These are phyloP conservation scores for Triops longicaudatus DNA, from an alignment of 1,140 invertebrate genomes.

Conservation along the genomic window DNA sequence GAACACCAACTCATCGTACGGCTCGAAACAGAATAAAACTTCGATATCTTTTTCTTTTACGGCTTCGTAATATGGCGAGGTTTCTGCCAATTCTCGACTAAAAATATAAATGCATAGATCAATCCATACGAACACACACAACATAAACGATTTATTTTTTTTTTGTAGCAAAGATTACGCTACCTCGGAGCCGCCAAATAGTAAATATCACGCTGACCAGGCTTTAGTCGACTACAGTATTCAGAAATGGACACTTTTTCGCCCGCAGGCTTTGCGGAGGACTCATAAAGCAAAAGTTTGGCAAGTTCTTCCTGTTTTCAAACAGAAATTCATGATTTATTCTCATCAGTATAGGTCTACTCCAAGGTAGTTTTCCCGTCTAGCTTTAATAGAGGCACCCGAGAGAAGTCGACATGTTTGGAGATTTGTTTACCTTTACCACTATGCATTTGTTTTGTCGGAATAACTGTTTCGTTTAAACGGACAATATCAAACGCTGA, in stretches of 20 bases:
- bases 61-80: conserved; percentile 90
- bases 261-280: conserved; percentile 63
- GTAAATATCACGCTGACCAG: conserved; percentile 78
- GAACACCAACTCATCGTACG: conserved; percentile 89
- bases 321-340: not conserved
- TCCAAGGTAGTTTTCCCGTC: too few species aligned
- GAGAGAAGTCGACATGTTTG: too few species aligned
- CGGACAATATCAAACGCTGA: too few species aligned
- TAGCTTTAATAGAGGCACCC: too few species aligned
- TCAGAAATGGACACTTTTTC: conserved; percentile 72
- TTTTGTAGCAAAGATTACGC: too few species aligned
- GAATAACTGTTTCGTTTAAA: too few species aligned
- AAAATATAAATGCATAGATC: conserved; percentile 38
- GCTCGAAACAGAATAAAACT: conserved; percentile 91
- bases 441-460: too few species aligned
- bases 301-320: conserved; percentile 71
- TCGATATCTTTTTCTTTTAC: conserved; percentile 77
- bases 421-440: too few species aligned
- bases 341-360: too few species aligned
- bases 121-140: too few species aligned
- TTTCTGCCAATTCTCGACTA: conserved; percentile 79
- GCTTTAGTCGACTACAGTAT: conserved; percentile 56
- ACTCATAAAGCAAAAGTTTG: conserved; percentile 85
- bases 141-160: too few species aligned
- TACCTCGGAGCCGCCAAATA: conserved; percentile 88